Base-by-base conservation (phyloP, 2,113 vertebrate genomes). In the Mesitornis unicolor region DNA sequence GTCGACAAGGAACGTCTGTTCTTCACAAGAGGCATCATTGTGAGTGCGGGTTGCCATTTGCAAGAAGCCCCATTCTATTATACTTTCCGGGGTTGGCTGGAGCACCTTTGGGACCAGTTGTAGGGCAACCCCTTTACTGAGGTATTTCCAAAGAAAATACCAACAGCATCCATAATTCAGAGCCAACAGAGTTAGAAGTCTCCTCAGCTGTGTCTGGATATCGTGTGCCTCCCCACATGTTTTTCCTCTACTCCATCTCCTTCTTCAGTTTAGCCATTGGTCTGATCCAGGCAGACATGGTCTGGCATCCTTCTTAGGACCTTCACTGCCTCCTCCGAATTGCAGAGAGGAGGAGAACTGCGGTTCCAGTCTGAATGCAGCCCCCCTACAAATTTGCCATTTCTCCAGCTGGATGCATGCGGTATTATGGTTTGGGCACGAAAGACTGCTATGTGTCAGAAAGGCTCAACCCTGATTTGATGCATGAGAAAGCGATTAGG, bases 21-120 rank as follows among this genome's bases (percentile, higher is more conserved):
- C 51, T 61, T 77, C 47, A 45, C 16, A 51, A 64, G 5, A 25
- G 29, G 59, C 8, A 26, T 3, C 18, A 17, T 13, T 31, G 6
- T 63, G 15, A 29, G 7, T 53, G 24, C 21, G 18, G 16, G 16
- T 19, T 81, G 57, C 16, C 25, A 3, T 45, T 56, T 68, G 8
- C 1, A 1, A 26, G 26, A 16, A 80, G 13, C 10, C 26, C 33
- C 10, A 6, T 9, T 87, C 10, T 11, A 31, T 1, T 33, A 13
- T 0, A 1, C 8, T 53, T 21, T 13, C 50, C 31, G 19, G 59
- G 9, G 6, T 0, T 65, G 48, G 21, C 28, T 68, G 21, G 12
- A 86, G 22, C 22, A 16, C 1, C 20, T 71, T 53, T 26, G 40
- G n/a, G 43, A 65, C 10, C 4, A 9, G 11, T 6, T n/a, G 13